Conservation (phyloP, 2,797 vertebrate genomes). For the Catharus ustulatus region DNA sequence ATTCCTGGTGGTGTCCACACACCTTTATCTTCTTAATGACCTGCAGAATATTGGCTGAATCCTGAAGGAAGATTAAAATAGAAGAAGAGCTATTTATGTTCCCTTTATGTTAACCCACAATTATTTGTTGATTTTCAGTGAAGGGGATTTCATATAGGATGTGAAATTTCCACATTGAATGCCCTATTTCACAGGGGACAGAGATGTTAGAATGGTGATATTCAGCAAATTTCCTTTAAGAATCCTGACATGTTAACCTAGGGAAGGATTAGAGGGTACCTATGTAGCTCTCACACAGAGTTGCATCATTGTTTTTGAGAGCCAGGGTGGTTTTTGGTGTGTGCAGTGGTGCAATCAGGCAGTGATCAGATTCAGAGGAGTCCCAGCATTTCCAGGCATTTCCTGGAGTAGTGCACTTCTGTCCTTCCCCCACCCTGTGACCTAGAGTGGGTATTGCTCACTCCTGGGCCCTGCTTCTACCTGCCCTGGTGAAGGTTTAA, state of each 20-base stretch:
- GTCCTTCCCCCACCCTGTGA: conserved; percentile 18
- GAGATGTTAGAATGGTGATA: neutral
- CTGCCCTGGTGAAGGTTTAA: conserved; percentile 2
- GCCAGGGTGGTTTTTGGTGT: neutral
- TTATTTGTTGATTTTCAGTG: neutral
- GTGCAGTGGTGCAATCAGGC: conserved; percentile 4
- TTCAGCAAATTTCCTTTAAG: neutral
- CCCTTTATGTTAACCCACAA: neutral
- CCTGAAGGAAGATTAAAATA: neutral
- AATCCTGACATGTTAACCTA: neutral
- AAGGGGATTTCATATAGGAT: neutral
- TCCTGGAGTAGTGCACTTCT: conserved; percentile 35
- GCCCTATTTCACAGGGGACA: neutral
- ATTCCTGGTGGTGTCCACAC: neutral
- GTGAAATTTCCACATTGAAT: neutral
- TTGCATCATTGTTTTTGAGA: conserved; percentile 9
- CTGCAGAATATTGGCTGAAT: neutral
- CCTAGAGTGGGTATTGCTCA: conserved; percentile 36
- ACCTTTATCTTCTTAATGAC: neutral
- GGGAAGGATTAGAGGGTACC: neutral
- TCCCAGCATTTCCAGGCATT: conserved; percentile 51
- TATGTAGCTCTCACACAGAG: neutral
- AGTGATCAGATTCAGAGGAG: conserved; percentile 11
- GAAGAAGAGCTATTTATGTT: neutral
- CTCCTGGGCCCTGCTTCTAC: conserved; percentile 39